Evolutionary conservation across 2,888 invertebrate genomes (phyloP).

Genomic region (Volucella zonaria): DNA sequence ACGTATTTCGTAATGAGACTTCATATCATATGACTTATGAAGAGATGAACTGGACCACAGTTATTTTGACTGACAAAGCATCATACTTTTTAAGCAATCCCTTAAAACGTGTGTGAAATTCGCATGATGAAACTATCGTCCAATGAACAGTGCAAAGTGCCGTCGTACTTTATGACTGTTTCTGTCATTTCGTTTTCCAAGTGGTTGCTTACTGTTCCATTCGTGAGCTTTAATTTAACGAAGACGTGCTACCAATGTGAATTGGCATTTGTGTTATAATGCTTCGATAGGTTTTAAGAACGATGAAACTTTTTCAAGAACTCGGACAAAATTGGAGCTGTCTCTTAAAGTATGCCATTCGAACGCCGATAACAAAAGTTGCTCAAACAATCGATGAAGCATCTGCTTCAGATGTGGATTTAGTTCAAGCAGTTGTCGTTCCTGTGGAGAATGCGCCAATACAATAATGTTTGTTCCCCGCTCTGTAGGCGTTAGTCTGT

Average conservation of each 20-base stretch:
- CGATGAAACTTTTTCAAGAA: constrained; percentile 70
- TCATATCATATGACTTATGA: too few relatives aligned
- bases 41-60: too few relatives aligned
- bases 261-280: constrained; percentile 46
- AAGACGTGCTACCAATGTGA: constrained; percentile 50
- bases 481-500: constrained; percentile 94
- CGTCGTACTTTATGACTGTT: too few relatives aligned
- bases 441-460: constrained; percentile 74
- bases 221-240: constrained; percentile 49
- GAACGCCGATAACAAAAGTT: constrained; percentile 67
- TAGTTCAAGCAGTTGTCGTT: constrained; percentile 75
- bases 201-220: constrained; percentile 58
- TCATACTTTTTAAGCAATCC: too few relatives aligned
- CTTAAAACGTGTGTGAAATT: too few relatives aligned
- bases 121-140: too few relatives aligned
- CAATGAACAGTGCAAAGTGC: too few relatives aligned
- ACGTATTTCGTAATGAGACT: too few relatives aligned
- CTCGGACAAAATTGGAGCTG: constrained; percentile 72
- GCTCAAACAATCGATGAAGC: constrained; percentile 47
- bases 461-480: constrained; percentile 88
- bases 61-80: too few relatives aligned
- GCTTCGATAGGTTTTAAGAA: constrained; percentile 67
- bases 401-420: constrained; percentile 42
- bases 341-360: constrained; percentile 73
- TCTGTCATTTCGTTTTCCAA: neutral